Evolutionary conservation across 2,797 vertebrate species (phyloP).

Genomic region (Hydrophis major): DNA sequence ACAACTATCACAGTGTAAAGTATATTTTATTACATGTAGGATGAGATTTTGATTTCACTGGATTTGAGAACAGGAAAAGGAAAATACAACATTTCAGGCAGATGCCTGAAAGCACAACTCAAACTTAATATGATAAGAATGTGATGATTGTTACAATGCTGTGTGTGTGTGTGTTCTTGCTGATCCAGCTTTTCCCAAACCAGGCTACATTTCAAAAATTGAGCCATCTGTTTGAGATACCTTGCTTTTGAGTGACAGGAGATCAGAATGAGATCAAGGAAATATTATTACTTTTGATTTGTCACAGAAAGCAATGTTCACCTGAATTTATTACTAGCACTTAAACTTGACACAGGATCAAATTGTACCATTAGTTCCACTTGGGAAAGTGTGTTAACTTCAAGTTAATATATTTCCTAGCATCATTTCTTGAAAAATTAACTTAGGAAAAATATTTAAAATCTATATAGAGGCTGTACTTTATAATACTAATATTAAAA

Average conservation of each 20-base stretch:
- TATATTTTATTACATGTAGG: background rate
- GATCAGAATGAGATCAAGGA: conserved; percentile 15
- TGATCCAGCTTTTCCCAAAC: background rate
- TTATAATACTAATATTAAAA: background rate
- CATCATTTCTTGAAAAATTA: background rate
- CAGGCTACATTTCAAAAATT: background rate
- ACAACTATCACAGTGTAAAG: background rate
- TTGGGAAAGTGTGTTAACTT: conserved; percentile 14
- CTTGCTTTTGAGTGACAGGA: background rate
- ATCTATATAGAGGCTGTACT: background rate
- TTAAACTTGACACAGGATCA: conserved; percentile 19
- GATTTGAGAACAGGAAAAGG: no score
- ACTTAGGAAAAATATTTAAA: background rate
- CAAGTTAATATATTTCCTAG: conserved; percentile 15
- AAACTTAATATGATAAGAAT: background rate
- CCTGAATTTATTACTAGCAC: conserved; percentile 4
- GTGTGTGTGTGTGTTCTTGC: background rate
- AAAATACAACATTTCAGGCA: background rate
- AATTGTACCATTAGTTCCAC: conserved; percentile 12
- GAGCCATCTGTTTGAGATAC: background rate
- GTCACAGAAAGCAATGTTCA: conserved; percentile 23
- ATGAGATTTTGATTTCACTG: background rate
- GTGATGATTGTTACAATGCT: background rate
- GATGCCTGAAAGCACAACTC: background rate
- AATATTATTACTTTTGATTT: conserved; percentile 27